Evolutionary conservation across 2,113 vertebrate genomes (phyloP).

Genomic region (Cisticola juncidis): DNA sequence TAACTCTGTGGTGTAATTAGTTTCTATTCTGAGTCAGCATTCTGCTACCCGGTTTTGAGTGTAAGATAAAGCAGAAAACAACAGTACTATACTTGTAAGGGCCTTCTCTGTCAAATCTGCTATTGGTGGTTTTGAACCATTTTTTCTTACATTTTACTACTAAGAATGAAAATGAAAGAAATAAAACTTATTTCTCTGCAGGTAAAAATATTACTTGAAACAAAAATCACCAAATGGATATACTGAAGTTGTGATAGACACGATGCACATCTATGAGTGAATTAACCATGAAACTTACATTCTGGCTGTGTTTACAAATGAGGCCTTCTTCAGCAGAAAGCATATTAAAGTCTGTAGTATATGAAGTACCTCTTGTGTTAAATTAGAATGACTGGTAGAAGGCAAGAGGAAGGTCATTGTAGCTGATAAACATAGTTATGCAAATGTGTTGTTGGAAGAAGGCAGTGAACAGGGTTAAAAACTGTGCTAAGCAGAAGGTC

Average conservation of each 20-base stretch:
- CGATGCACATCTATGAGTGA: background rate
- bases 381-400: slow-evolving; percentile 28
- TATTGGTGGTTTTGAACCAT: background rate
- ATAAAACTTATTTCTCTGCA: background rate
- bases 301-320: background rate
- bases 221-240: background rate
- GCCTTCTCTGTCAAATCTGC: background rate
- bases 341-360: background rate
- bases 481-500: slow-evolving; percentile 9
- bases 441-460: slow-evolving; percentile 48
- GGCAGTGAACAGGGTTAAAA: slow-evolving; percentile 16
- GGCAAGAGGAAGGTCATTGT: slow-evolving; percentile 29
- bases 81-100: background rate
- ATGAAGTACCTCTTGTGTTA: slow-evolving; percentile 14
- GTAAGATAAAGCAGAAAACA: background rate
- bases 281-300: background rate
- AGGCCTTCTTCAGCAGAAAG: background rate
- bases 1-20: background rate
- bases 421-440: slow-evolving; percentile 52
- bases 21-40: background rate
- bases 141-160: background rate
- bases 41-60: background rate
- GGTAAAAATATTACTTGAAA: background rate
- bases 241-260: background rate
- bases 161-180: background rate